Conservation (phyloP, 2,797 vertebrate species). For the Xerus rutilus region DNA sequence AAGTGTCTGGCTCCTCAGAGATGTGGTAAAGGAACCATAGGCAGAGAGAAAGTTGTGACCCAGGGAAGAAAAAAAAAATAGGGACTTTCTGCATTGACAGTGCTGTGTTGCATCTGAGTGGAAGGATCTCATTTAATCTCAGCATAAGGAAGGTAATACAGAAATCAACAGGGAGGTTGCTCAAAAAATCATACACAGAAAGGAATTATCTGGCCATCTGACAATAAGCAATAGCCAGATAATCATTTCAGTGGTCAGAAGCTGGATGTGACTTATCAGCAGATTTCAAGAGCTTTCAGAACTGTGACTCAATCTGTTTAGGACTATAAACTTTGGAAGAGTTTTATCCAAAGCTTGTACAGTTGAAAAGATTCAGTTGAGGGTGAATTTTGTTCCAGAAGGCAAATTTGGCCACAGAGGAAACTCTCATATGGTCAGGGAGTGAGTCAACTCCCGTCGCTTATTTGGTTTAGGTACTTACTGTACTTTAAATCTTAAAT, state of each 20-base stretch:
- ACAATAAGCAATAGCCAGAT: background rate
- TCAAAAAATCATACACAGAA: background rate
- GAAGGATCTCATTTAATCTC: background rate
- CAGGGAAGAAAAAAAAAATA: background rate
- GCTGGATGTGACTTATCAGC: background rate
- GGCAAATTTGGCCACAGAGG: slow-evolving; percentile 59
- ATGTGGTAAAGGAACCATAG: background rate
- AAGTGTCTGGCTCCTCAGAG: background rate
- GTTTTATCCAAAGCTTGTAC: background rate
- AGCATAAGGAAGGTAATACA: background rate
- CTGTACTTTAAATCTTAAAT: slow-evolving; percentile 58
- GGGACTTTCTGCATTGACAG: background rate
- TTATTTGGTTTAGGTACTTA: slow-evolving; percentile 63
- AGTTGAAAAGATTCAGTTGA: background rate
- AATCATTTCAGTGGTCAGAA: slow-evolving; percentile 3
- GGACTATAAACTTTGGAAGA: background rate
- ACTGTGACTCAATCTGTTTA: background rate
- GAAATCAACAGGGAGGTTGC: background rate
- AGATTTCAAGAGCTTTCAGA: slow-evolving; percentile 1
- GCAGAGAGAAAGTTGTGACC: background rate
- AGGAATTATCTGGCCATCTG: background rate
- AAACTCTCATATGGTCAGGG: slow-evolving; percentile 65
- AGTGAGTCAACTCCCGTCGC: background rate
- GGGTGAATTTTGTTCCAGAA: slow-evolving; percentile 71
- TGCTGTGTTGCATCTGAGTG: background rate